Conservation (phyloP, 2,888 invertebrate species). For the Cataglyphis altisquamis region DNA sequence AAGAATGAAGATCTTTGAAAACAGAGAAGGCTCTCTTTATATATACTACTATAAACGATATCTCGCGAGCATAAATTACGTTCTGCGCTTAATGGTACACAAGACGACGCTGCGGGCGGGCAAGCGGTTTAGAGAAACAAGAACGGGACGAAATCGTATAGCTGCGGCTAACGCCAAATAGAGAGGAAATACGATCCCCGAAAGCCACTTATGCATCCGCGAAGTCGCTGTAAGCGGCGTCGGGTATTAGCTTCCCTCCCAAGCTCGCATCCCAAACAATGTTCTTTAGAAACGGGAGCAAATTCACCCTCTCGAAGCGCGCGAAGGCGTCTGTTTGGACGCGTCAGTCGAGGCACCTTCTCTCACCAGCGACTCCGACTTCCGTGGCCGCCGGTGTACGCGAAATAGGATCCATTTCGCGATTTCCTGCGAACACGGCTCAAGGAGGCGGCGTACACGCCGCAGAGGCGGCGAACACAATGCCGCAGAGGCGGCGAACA, state of each 20-base stretch:
- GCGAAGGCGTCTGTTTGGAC: constrained; percentile 36
- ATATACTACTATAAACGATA: neutral
- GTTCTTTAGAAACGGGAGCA: constrained; percentile 45
- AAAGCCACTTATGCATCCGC: constrained; percentile 59
- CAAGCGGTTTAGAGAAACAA: constrained; percentile 33
- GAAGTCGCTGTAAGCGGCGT: constrained; percentile 41
- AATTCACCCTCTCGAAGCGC: constrained; percentile 25
- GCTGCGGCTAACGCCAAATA: constrained; percentile 41
- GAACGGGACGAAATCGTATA: constrained; percentile 42
- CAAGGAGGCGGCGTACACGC: constrained; percentile 42
- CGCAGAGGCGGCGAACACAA: constrained; percentile 60
- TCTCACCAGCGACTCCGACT: constrained; percentile 57
- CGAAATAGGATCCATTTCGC: constrained; percentile 77
- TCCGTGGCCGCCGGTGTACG: constrained; percentile 71
- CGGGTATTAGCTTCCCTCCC: constrained; percentile 39
- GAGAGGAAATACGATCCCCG: constrained; percentile 45
- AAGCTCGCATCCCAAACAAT: constrained; percentile 44
- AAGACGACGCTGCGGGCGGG: constrained; percentile 35
- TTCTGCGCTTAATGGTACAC: neutral
- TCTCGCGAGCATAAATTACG: constrained; percentile 13
- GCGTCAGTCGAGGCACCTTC: constrained; percentile 64
- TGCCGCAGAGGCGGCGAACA: constrained; percentile 61
- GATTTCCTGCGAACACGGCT: constrained; percentile 78
- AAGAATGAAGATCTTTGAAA: neutral
- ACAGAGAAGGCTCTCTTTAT: neutral